These are phyloP conservation scores for Eudemis profundana DNA, from an alignment of 2,888 invertebrate genomes.

Conservation along the genomic window DNA sequence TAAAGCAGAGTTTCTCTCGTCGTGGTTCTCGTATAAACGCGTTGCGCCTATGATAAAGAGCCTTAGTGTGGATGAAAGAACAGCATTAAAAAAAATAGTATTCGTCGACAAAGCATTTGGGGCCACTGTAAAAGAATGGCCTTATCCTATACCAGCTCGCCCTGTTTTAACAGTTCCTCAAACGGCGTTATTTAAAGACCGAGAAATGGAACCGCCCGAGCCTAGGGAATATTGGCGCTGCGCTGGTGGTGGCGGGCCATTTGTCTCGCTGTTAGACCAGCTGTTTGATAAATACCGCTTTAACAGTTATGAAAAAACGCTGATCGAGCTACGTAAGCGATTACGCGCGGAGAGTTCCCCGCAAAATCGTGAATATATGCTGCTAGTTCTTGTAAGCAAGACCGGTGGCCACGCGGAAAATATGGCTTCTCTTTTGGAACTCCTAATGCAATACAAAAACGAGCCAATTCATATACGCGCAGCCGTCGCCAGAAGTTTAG, in stretches of 20 bases:
- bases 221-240: background rate
- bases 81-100: constrained; percentile 59
- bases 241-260: background rate
- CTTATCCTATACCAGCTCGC: constrained; percentile 52
- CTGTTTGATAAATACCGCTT: constrained; percentile 68
- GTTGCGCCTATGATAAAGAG: constrained; percentile 64
- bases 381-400: constrained; percentile 72
- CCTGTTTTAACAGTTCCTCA: constrained; percentile 29
- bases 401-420: constrained; percentile 61
- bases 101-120: constrained; percentile 63
- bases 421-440: constrained; percentile 57
- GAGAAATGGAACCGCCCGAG: background rate
- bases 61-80: constrained; percentile 53
- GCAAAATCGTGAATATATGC: constrained; percentile 66
- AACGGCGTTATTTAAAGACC: constrained; percentile 44
- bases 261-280: constrained; percentile 53
- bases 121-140: constrained; percentile 54
- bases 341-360: constrained; percentile 57
- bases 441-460: constrained; percentile 60
- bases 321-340: constrained; percentile 60
- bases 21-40: constrained; percentile 60
- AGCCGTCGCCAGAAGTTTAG: constrained; percentile 67
- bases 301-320: constrained; percentile 60
- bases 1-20: constrained; percentile 57
- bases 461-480: constrained; percentile 67